Base-by-base conservation (phyloP, 53 echinoderm and acorn worm genomes). In the Hippasteria phrygiana region DNA sequence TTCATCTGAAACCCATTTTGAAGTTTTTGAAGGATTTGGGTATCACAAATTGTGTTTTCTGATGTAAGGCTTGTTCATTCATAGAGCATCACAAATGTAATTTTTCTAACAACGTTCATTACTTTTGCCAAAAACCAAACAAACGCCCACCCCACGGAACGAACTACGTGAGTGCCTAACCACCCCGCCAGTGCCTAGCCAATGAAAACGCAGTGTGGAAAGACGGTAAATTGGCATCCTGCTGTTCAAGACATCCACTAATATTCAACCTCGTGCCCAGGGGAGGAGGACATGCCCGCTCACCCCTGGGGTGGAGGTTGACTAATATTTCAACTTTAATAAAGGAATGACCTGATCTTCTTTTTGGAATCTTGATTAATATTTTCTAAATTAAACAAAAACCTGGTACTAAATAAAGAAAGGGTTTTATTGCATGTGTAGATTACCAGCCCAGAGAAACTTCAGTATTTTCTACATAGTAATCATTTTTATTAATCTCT, bases 141-240 rank as follows among this genome's bases (percentile, higher is more conserved):
- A 45, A 70, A 85, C 29, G 85, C 85, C 85, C 47, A 70, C 85
- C 51, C 5, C 22, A 37, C 32, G 71, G 69, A 69, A 66, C 43
- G 45, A 12, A 22, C 42, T 31, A 43, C 32, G 2, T 66, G 69
- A 75, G 75, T 10, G 75, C 50, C 50, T 48, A 36, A 9, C 38
- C 43, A 43, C n/a, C 36, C 69, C 67, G 18, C 31, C 83, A 39
- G 47, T 31, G 43, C 9, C 69, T 42, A 1, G 29, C 39, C 85
- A 85, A 85, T 70, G 70, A 71, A 1, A 51, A 47, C 29, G n/a
- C 85, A 70, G 70, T 13, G 85, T 71, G 85, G 71, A 70, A 32
- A 43, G 85, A 85, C 85, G 85, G 85, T 85, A 85, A 85, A 65
- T 83, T 83, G 63, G 83, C 5, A 50, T 85, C 71, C 85, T 85